Percentiles rank a stretch among this genome's conserved stretches.
These are phyloP conservation scores for Atta cephalotes DNA, from an alignment of 1,140 invertebrate genomes.

Conservation along the genomic window DNA sequence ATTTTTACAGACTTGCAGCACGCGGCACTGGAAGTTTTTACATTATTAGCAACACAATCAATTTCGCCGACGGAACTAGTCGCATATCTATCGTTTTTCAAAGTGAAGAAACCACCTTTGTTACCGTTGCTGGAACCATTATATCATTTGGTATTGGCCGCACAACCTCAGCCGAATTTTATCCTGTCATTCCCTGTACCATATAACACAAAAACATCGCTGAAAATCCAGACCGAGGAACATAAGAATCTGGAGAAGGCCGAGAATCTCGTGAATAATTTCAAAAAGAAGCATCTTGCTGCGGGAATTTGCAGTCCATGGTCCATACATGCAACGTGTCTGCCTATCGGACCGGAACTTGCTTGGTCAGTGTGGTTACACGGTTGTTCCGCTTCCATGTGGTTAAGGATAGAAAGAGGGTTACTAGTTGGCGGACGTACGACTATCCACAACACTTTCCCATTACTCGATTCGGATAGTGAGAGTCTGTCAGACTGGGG, in stretches of 20 bases:
- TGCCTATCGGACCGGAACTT: constrained; percentile 86
- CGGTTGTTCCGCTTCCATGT: constrained; percentile 88
- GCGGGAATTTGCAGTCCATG: constrained; percentile 85
- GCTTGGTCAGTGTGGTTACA: constrained; percentile 88
- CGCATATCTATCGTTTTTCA: constrained; percentile 87
- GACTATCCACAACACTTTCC: constrained; percentile 62
- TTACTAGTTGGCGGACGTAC: constrained; percentile 67
- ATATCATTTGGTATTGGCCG: constrained; percentile 84
- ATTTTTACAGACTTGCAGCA: constrained; percentile 87
- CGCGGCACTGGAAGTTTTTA: constrained; percentile 88
- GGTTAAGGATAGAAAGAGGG: constrained; percentile 85
- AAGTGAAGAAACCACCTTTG: constrained; percentile 86
- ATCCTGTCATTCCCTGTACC: constrained; percentile 87
- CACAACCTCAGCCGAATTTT: constrained; percentile 87
- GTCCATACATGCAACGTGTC: constrained; percentile 85
- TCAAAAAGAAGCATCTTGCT: constrained; percentile 79
- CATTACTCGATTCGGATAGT: constrained; percentile 78
- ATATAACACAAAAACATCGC: constrained; percentile 23
- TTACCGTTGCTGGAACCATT: constrained; percentile 86
- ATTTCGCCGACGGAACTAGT: constrained; percentile 87
- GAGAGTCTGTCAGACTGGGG: constrained; percentile 85
- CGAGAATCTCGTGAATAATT: constrained; percentile 81
- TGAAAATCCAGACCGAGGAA: constrained; percentile 65
- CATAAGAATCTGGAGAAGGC: constrained; percentile 80
- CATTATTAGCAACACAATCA: constrained; percentile 86